phyloP scores from a whole-genome alignment of 2,888 invertebrate species.

The Leptura quadrifasciata region DNA sequence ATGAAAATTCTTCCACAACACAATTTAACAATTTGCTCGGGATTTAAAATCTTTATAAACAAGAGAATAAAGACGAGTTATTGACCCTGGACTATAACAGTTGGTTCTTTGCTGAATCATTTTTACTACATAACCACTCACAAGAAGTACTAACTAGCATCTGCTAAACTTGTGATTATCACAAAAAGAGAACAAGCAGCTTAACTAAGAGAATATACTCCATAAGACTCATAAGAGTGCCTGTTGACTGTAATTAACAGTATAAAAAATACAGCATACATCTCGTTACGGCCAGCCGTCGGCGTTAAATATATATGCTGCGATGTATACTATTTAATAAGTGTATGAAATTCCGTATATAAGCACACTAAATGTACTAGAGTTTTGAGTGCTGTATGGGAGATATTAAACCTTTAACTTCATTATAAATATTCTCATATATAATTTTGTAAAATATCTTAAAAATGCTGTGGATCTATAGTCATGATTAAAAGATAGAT shows the following conservation, averaged over 20 bases:
- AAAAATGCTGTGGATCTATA: too few species aligned
- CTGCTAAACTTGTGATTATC: conserved; percentile 7
- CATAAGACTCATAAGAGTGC: background rate
- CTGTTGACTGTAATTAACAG: conserved; percentile 1
- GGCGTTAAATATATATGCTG: background rate
- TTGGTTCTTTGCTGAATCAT: background rate
- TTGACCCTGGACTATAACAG: background rate
- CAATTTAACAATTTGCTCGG: too few species aligned
- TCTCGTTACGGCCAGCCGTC: background rate
- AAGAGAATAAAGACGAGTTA: background rate
- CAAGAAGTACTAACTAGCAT: background rate
- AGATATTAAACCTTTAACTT: too few species aligned
- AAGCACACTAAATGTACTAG: background rate
- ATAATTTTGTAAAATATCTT: too few species aligned
- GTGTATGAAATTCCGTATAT: too few species aligned
- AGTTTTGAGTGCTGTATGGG: too few species aligned
- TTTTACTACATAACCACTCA: background rate
- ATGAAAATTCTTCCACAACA: too few species aligned
- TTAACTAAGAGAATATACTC: background rate
- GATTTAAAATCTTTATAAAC: background rate
- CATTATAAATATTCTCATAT: too few species aligned
- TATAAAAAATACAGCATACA: background rate
- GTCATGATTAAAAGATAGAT: too few species aligned
- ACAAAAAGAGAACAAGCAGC: conserved; percentile 7
- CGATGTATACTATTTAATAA: background rate